Conservation (phyloP, 2,888 invertebrate species). For the Tridacna crocea region DNA sequence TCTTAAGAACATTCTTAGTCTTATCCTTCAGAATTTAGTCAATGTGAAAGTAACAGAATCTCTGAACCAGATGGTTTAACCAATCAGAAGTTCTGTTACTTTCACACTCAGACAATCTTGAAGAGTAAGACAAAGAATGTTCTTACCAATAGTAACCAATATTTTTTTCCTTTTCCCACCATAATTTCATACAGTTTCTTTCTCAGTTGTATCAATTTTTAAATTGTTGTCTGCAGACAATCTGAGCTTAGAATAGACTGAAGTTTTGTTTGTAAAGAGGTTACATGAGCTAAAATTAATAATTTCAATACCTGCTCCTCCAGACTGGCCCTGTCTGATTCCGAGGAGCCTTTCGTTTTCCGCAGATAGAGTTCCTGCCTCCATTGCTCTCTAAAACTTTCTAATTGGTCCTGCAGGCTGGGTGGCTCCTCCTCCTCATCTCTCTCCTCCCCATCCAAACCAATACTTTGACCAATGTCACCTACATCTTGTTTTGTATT, state of each 20-base stretch:
- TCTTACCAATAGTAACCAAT: not conserved
- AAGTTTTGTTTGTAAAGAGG: not conserved
- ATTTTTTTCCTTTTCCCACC: not conserved
- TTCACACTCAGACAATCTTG: no score
- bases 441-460: slow-evolving; percentile 17
- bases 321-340: slow-evolving; percentile 4
- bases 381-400: slow-evolving; percentile 80
- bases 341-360: not conserved
- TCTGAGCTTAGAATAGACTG: not conserved
- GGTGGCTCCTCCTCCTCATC: slow-evolving; percentile 49
- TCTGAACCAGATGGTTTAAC: no score
- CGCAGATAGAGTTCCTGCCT: slow-evolving; percentile 68
- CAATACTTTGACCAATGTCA: slow-evolving; percentile 3
- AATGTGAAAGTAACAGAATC: no score
- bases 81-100: no score
- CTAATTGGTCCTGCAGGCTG: slow-evolving; percentile 69
- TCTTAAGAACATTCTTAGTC: no score
- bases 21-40: no score
- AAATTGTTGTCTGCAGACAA: not conserved
- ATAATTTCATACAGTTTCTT: not conserved
- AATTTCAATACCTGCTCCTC: slow-evolving; percentile 11
- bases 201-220: no score
- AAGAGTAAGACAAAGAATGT: no score
- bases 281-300: not conserved
- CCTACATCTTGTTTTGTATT: slow-evolving; percentile 5